A percentile compares a stretch with the other conserved stretches of the same genome.
phyloP scores from a whole-genome alignment of 2,797 vertebrate genomes.

The Tangara arthus region DNA sequence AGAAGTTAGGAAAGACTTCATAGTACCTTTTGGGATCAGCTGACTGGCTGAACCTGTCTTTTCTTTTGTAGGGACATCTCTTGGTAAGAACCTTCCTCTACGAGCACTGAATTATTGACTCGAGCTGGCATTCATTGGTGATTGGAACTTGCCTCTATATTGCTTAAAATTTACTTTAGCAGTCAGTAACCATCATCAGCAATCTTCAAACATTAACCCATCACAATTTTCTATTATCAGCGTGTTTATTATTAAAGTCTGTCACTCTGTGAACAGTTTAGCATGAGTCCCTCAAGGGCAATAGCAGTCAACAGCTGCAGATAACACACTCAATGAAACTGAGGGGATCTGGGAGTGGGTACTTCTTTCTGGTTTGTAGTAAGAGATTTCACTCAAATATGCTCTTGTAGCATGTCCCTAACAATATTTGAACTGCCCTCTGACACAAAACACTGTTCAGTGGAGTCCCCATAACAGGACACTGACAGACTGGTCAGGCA shows the following conservation, averaged over 20 bases:
- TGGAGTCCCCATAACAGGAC: not conserved
- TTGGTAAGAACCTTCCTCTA: not conserved
- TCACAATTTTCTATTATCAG: not conserved
- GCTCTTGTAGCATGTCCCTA: not conserved
- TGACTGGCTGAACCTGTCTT: not conserved
- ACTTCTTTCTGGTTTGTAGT: not conserved
- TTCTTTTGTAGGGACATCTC: not conserved
- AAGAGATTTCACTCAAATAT: rapidly evolving
- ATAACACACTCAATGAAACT: not conserved
- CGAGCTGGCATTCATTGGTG: not conserved
- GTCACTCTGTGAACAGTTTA: not conserved
- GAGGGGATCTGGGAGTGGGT: not conserved
- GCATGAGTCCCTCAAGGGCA: not conserved
- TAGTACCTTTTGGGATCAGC: not conserved
- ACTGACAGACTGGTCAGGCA: rapidly evolving
- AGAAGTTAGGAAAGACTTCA: not conserved
- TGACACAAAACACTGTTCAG: not conserved
- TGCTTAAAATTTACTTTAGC: not conserved
- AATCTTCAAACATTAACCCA: not conserved
- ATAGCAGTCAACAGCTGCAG: not conserved
- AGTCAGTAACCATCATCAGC: not conserved
- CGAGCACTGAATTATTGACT: not conserved
- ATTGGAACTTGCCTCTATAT: not conserved
- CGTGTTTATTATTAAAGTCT: not conserved
- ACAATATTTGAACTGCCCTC: not conserved